Evolutionary conservation across 1,140 invertebrate species (phyloP).

Genomic region (Dryas iulia): DNA sequence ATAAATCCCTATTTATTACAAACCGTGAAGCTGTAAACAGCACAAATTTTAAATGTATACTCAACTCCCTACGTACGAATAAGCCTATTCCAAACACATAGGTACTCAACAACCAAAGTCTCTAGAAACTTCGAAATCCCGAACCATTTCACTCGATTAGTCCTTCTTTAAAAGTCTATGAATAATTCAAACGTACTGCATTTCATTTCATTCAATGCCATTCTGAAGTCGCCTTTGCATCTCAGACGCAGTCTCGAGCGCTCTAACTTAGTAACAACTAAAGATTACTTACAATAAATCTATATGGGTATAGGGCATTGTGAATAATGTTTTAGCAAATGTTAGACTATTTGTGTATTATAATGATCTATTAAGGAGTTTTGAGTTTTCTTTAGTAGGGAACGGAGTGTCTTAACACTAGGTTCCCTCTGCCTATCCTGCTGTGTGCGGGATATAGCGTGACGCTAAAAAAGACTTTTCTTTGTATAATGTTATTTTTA

Average conservation of each 20-base stretch:
- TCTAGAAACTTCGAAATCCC: conserved; percentile 22
- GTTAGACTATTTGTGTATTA: neutral
- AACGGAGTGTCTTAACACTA: neutral
- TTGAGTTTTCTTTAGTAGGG: too few relatives aligned
- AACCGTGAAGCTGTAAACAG: too few relatives aligned
- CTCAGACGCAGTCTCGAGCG: neutral
- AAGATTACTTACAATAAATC: neutral
- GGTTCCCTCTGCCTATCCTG: neutral
- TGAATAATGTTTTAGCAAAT: neutral
- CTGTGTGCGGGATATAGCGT: too few relatives aligned
- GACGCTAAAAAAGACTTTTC: too few relatives aligned
- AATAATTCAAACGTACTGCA: conserved; percentile 30
- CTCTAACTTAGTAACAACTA: conserved; percentile 15
- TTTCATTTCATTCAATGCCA: conserved; percentile 25
- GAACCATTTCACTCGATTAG: conserved; percentile 32
- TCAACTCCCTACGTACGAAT: too few relatives aligned
- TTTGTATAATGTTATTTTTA: too few relatives aligned
- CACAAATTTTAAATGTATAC: too few relatives aligned
- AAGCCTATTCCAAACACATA: neutral
- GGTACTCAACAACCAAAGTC: neutral
- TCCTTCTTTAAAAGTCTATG: conserved; percentile 32
- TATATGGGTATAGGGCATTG: neutral
- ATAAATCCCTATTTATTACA: too few relatives aligned
- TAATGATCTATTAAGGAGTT: neutral
- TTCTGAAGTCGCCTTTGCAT: conserved; percentile 27